A percentile compares a stretch with the other conserved stretches of the same genome.
Evolutionary conservation across 2,888 invertebrate species (phyloP).

Genomic region (Hirudinaria manillensis): DNA sequence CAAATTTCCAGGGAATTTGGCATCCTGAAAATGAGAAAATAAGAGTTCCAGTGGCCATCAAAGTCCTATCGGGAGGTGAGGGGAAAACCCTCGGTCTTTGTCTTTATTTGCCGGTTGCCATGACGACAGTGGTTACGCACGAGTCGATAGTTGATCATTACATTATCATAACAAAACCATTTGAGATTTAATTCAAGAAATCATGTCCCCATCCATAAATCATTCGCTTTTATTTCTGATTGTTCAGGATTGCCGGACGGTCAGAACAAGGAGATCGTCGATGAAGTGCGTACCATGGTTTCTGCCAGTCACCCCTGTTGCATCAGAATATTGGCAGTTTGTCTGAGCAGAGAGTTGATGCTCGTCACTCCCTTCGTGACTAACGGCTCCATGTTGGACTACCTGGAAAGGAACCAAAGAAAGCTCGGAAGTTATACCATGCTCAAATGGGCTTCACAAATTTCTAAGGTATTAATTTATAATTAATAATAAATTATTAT

Average conservation of each 20-base stretch:
- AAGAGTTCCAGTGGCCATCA: slow-evolving; percentile 88
- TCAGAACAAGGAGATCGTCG: slow-evolving; percentile 81
- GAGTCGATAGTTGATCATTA: too few species aligned
- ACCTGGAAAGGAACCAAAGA: slow-evolving; percentile 71
- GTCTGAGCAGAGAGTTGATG: slow-evolving; percentile 88
- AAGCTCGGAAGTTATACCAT: slow-evolving; percentile 86
- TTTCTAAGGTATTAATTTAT: slow-evolving; percentile 65
- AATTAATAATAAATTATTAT: too few species aligned
- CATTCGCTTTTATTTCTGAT: background rate
- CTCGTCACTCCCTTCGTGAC: slow-evolving; percentile 95
- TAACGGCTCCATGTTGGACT: slow-evolving; percentile 86
- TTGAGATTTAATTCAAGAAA: too few species aligned
- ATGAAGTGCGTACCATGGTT: slow-evolving; percentile 96
- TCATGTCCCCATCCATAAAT: background rate
- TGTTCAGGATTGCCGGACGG: slow-evolving; percentile 58
- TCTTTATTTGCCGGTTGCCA: too few species aligned
- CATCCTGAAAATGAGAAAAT: slow-evolving; percentile 51
- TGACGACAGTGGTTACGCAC: too few species aligned
- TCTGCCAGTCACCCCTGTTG: slow-evolving; percentile 90
- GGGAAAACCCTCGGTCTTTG: background rate
- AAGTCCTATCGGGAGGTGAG: slow-evolving; percentile 76
- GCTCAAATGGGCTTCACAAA: slow-evolving; percentile 95
- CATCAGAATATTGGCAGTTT: slow-evolving; percentile 83
- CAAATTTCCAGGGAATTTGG: slow-evolving; percentile 50
- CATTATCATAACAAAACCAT: too few species aligned